A percentile compares a stretch with the other conserved stretches of the same genome.
phyloP scores from a whole-genome alignment of 2,888 invertebrate species.

The Conops quadrifasciatus region DNA sequence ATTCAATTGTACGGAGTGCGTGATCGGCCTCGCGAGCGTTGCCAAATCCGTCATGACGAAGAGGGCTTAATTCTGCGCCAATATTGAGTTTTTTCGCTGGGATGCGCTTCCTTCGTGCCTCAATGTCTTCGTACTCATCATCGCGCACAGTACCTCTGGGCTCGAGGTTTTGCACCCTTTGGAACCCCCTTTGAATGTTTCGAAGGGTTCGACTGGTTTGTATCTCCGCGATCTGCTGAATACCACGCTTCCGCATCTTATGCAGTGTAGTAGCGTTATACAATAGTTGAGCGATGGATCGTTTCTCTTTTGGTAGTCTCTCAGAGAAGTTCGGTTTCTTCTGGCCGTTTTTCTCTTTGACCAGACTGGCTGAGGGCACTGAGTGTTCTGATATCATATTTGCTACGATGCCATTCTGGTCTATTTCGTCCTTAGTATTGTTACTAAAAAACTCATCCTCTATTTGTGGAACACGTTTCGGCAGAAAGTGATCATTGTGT shows the following conservation, averaged over 20 bases:
- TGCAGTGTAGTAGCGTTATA: constrained; percentile 8
- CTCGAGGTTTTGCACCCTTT: constrained; percentile 4
- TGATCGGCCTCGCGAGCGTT: not conserved
- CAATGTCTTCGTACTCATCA: constrained; percentile 36
- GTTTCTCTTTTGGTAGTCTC: not conserved
- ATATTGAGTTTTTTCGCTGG: not conserved
- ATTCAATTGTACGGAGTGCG: not conserved
- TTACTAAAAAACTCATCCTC: constrained; percentile 22
- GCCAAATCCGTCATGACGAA: not conserved
- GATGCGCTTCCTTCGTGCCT: constrained; percentile 12
- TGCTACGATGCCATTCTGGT: not conserved
- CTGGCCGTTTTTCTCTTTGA: not conserved
- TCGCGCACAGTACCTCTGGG: constrained; percentile 38
- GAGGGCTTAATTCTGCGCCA: not conserved
- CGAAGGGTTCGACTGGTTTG: constrained; percentile 49
- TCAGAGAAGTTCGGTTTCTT: not conserved
- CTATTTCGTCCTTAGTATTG: not conserved
- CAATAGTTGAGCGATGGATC: not conserved
- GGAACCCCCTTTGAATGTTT: constrained; percentile 48
- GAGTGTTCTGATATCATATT: not conserved
- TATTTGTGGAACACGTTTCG: constrained; percentile 2
- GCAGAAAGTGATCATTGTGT: no score
- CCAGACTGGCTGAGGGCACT: not conserved
- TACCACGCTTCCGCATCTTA: constrained; percentile 29
- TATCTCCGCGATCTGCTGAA: constrained; percentile 41